Conservation (phyloP, 2,888 invertebrate species). For the Drosophila suboccidentalis region DNA sequence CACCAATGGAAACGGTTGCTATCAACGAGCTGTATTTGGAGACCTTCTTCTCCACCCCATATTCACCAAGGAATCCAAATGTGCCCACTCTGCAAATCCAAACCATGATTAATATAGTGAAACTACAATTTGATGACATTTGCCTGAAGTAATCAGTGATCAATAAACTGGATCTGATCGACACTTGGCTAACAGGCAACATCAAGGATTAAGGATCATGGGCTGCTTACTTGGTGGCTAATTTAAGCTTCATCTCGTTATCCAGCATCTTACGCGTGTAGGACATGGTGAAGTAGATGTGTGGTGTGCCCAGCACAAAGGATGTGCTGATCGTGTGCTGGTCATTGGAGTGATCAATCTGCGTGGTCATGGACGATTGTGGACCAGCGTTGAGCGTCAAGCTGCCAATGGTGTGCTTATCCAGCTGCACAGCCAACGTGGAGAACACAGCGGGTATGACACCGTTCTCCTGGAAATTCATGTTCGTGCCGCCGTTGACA, state of each 20-base stretch:
- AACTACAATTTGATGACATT: background rate
- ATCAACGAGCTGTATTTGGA: constrained; percentile 95
- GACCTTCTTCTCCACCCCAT: constrained; percentile 96
- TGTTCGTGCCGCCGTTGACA: constrained; percentile 89
- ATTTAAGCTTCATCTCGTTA: constrained; percentile 91
- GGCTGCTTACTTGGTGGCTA: constrained; percentile 91
- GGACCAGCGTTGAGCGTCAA: constrained; percentile 91
- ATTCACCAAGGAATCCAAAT: constrained; percentile 94
- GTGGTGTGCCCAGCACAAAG: constrained; percentile 93
- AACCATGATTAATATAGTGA: background rate
- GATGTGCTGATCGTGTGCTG: constrained; percentile 89
- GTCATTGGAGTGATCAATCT: constrained; percentile 92
- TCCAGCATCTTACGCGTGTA: constrained; percentile 93
- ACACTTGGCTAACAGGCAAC: background rate
- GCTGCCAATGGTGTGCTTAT: constrained; percentile 95
- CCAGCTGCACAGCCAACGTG: constrained; percentile 93
- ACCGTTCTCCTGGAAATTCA: constrained; percentile 92
- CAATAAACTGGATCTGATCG: background rate
- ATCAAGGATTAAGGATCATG: background rate
- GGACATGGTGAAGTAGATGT: constrained; percentile 91
- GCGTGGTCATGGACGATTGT: constrained; percentile 92
- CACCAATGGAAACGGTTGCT: constrained; percentile 93
- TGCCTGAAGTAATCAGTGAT: background rate
- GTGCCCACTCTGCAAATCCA: constrained; percentile 91
- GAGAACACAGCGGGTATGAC: constrained; percentile 92